Conservation (phyloP, 2,888 invertebrate species). For the Willowsia nigromaculata region DNA sequence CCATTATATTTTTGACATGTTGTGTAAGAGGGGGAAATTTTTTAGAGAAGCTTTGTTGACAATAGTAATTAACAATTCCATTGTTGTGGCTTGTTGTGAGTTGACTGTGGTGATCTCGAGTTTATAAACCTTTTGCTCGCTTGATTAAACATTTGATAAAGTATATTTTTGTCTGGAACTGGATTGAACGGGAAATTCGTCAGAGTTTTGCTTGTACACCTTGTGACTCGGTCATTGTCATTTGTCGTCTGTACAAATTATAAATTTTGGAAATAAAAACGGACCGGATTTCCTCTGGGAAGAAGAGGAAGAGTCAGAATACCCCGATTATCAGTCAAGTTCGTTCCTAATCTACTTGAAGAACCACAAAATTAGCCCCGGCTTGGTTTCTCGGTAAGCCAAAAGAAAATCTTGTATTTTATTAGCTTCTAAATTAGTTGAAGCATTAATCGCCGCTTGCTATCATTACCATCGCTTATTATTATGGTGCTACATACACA, state of each 20-base stretch:
- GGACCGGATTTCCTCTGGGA: conserved; percentile 18
- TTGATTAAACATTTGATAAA: neutral
- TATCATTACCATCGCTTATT: conserved; percentile 5
- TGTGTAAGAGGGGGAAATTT: conserved; percentile 13
- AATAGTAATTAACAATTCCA: conserved; percentile 6
- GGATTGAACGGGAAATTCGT: neutral
- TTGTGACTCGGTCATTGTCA: neutral
- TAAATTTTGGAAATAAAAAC: neutral
- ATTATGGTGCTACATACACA: neutral
- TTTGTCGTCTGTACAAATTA: neutral
- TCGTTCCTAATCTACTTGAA: conserved; percentile 8
- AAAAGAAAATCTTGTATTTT: neutral
- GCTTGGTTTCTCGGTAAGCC: conserved; percentile 69
- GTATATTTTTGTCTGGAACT: neutral
- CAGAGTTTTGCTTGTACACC: neutral
- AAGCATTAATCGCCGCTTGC: neutral
- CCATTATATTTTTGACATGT: conserved; percentile 30
- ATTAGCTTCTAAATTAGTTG: neutral
- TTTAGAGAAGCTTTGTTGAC: conserved; percentile 26
- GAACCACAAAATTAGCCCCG: conserved; percentile 46
- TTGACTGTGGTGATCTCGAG: conserved; percentile 42
- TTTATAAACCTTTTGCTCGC: conserved; percentile 5
- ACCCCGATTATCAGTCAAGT: neutral
- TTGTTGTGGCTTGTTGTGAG: conserved; percentile 25
- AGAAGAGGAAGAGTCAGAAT: conserved; percentile 7